phyloP scores from a whole-genome alignment of 2,888 invertebrate genomes.

The Oxycera nigricornis region DNA sequence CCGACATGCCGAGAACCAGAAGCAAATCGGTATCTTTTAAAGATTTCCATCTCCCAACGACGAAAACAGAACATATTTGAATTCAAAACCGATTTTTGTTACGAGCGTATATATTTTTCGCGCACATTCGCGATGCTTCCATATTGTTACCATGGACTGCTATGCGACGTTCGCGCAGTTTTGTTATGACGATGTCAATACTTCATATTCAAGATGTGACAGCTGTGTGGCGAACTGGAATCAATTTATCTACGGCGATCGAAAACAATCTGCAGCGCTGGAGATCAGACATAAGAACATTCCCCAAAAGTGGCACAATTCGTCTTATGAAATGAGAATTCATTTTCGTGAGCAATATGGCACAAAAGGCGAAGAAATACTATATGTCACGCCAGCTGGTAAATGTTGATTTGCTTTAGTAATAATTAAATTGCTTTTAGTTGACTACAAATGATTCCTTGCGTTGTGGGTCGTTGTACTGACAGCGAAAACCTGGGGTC shows the following conservation, averaged over 20 bases:
- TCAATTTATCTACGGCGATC: slow-evolving; percentile 7
- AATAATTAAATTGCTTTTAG: too few relatives aligned
- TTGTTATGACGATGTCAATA: slow-evolving; percentile 28
- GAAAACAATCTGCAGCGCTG: background rate
- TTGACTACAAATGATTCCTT: too few relatives aligned
- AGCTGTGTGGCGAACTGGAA: slow-evolving; percentile 8
- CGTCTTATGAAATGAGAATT: slow-evolving; percentile 57
- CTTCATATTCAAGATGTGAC: slow-evolving; percentile 1
- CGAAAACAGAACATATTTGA: too few relatives aligned
- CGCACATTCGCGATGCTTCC: too few relatives aligned
- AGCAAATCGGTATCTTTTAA: too few relatives aligned
- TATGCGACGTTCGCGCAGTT: background rate
- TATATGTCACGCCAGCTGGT: slow-evolving; percentile 62
- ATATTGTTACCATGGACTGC: too few relatives aligned
- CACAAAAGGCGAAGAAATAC: slow-evolving; percentile 60
- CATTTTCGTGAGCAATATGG: slow-evolving; percentile 63
- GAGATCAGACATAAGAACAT: background rate
- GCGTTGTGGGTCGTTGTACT: too few relatives aligned
- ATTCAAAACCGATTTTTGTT: too few relatives aligned
- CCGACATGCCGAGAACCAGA: too few relatives aligned
- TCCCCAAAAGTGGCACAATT: background rate
- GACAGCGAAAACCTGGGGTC: too few relatives aligned
- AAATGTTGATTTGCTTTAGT: background rate
- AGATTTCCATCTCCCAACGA: too few relatives aligned
- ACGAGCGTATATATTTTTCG: too few relatives aligned